Evolutionary conservation across 2,113 vertebrate genomes (phyloP).

Genomic region (Coryphaenoides rupestris): DNA sequence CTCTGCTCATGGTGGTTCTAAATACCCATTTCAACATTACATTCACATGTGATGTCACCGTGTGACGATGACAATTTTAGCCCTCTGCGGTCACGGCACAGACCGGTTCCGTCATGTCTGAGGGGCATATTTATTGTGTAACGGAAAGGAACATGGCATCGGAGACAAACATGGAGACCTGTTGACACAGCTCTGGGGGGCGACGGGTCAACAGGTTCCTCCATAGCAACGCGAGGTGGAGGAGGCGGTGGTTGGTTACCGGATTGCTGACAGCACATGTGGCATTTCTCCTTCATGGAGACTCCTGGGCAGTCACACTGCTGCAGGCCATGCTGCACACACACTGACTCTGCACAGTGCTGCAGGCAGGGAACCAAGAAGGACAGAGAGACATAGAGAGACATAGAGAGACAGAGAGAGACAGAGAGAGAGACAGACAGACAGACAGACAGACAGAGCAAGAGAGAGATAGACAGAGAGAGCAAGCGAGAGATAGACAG

Average conservation of each 20-base stretch:
- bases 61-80: no score
- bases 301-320: conserved; percentile 69
- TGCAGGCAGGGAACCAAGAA: conserved; percentile 22
- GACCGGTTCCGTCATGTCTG: no score
- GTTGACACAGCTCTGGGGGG: neutral
- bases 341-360: conserved; percentile 68
- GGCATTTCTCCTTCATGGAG: conserved; percentile 66
- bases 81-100: no score
- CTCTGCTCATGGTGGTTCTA: no score
- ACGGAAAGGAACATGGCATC: no score
- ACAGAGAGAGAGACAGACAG: neutral
- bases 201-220: neutral
- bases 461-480: neutral
- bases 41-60: no score
- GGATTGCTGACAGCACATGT: conserved; percentile 75
- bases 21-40: no score
- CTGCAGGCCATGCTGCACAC: conserved; percentile 59
- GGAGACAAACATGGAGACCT: no score
- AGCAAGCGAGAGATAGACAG: neutral
- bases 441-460: neutral
- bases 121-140: no score
- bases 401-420: neutral
- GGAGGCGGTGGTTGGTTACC: no score
- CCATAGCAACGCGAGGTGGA: no score
- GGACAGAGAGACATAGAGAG: neutral